Evolutionary conservation across 2,797 vertebrate genomes (phyloP).

Genomic region (Manis crassicaudata): DNA sequence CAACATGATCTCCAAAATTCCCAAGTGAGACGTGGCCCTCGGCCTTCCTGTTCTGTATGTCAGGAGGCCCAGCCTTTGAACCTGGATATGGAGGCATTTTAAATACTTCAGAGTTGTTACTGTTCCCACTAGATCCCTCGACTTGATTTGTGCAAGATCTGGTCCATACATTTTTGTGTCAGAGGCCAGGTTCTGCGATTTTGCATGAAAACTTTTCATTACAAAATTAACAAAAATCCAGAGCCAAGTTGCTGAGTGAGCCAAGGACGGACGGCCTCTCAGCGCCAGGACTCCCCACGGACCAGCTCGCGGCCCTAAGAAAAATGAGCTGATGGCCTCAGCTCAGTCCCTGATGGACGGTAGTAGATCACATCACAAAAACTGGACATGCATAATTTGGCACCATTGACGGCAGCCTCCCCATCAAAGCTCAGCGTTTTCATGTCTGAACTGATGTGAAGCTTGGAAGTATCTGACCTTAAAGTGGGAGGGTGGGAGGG

Average conservation of each 20-base stretch:
- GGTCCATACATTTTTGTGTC: constrained; percentile 59
- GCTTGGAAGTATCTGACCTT: constrained; percentile 81
- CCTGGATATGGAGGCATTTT: neutral
- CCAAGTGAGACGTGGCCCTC: neutral
- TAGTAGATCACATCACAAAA: constrained; percentile 84
- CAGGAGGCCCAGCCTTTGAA: neutral
- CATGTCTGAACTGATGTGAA: constrained; percentile 76
- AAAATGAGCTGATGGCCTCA: constrained; percentile 81
- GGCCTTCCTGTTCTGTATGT: neutral
- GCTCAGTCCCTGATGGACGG: constrained; percentile 79
- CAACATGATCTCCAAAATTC: neutral
- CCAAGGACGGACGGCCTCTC: constrained; percentile 67
- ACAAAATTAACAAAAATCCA: neutral
- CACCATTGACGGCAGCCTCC: constrained; percentile 80
- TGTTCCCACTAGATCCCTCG: neutral
- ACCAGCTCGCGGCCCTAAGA: constrained; percentile 78
- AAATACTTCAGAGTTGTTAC: neutral
- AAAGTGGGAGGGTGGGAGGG: neutral
- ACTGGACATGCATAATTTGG: constrained; percentile 83
- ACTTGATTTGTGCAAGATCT: neutral
- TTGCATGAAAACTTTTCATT: constrained; percentile 77
- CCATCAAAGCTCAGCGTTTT: constrained; percentile 67
- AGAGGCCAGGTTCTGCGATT: constrained; percentile 28
- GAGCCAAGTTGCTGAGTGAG: constrained; percentile 84
- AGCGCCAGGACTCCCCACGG: constrained; percentile 77